phyloP scores from a whole-genome alignment of 1,140 invertebrate genomes.

The Tetraneura akinire region DNA sequence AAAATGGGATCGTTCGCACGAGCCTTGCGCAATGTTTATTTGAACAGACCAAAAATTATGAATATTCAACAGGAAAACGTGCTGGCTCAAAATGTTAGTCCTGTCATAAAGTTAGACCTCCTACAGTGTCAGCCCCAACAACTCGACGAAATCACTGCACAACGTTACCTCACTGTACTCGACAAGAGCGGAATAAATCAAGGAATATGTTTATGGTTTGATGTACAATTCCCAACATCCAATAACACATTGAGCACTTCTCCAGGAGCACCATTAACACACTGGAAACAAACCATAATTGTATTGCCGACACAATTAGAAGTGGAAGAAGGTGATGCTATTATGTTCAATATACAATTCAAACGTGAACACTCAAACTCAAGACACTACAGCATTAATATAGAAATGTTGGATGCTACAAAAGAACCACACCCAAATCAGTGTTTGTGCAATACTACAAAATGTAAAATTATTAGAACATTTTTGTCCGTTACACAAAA shows the following conservation, averaged over 20 bases:
- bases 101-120: constrained; percentile 58
- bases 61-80: constrained; percentile 59
- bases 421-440: constrained; percentile 74
- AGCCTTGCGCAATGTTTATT: constrained; percentile 46
- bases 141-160: constrained; percentile 55
- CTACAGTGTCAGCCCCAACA: constrained; percentile 55
- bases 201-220: constrained; percentile 67
- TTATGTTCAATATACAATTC: constrained; percentile 70
- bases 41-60: constrained; percentile 58
- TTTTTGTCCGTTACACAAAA: constrained; percentile 57
- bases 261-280: constrained; percentile 75
- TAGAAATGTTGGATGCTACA: constrained; percentile 71
- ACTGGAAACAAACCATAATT: constrained; percentile 97
- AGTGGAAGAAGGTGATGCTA: constrained; percentile 64
- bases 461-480: constrained; percentile 72
- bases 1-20: constrained; percentile 54
- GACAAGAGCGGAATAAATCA: constrained; percentile 69
- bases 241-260: constrained; percentile 71
- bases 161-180: constrained; percentile 58
- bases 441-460: constrained; percentile 74
- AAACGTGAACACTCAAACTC: constrained; percentile 60
- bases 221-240: constrained; percentile 57
- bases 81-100: constrained; percentile 59
- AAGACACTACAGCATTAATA: constrained; percentile 69
- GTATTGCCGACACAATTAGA: constrained; percentile 57